Conservation (phyloP, 1,140 invertebrate species). For the Tetraneura akinire region DNA sequence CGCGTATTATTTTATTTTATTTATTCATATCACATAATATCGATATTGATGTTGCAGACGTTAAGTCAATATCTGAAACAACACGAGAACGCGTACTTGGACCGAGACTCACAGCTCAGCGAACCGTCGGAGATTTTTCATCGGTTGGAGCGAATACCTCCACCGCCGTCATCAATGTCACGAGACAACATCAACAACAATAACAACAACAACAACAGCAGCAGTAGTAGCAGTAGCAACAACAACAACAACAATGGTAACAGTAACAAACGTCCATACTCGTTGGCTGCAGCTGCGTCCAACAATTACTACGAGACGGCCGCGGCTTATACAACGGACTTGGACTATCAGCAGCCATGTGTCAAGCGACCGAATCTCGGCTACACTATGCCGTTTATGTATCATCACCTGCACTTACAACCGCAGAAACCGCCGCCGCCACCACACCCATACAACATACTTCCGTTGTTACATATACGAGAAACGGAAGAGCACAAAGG, state of each 20-base stretch:
- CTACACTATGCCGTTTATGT: conserved; percentile 33
- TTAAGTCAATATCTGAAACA: conserved; percentile 81
- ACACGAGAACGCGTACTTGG: conserved; percentile 83
- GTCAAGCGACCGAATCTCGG: conserved; percentile 18
- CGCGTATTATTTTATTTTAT: too few species aligned
- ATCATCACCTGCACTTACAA: background rate
- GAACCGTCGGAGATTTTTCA: conserved; percentile 76
- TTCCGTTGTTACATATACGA: conserved; percentile 57
- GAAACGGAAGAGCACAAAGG: conserved; percentile 58
- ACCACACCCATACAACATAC: conserved; percentile 51
- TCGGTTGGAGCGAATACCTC: conserved; percentile 56
- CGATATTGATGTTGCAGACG: conserved; percentile 64
- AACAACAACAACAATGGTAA: conserved; percentile 55
- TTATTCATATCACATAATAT: background rate
- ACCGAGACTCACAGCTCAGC: conserved; percentile 68
- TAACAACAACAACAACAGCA: conserved; percentile 56
- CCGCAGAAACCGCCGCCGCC: conserved; percentile 51
- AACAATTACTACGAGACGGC: conserved; percentile 4
- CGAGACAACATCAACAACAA: conserved; percentile 52
- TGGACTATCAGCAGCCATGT: conserved; percentile 40
- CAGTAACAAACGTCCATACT: conserved; percentile 55
- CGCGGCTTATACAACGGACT: conserved; percentile 16
- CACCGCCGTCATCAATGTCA: conserved; percentile 54
- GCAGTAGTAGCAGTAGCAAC: conserved; percentile 54
- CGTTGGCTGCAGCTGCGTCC: background rate